Base-by-base conservation (phyloP, 2,888 invertebrate genomes). In the Eremobia ochroleuca region DNA sequence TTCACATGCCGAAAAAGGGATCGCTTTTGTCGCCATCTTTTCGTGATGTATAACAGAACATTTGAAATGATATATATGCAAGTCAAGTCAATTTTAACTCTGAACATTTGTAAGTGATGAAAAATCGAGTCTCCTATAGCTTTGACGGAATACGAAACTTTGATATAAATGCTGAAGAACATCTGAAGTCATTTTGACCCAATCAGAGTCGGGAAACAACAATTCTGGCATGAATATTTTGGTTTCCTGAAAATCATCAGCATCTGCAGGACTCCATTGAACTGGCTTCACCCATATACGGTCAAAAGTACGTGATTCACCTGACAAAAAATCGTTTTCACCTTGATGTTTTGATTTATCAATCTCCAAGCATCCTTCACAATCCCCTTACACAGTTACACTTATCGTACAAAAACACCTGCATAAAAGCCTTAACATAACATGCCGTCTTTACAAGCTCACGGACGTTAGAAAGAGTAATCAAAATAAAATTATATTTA, bases 401-500 rank as follows among this genome's bases (percentile, higher is more conserved):
- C n/a, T n/a, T n/a, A 79, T 59, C 31, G 28, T 37, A 77, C 43
- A 80, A 78, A 83, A 85, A 83, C 86, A 82, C 66, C 70, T 68
- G 77, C 69, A 74, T 62, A 13, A 18, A 81, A 73, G 76, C 65
- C 62, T 31, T 70, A 77, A 76, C 76, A 78, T 72, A 88, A 85
- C 71, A 82, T 74, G 73, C 76, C 76, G 84, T 79, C 77, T 83
- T 71, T 81, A 88, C 86, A 87, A 90, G 89, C 90, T 89, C 90
- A 91, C 84, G 89, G 91, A 91, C 90, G 92, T 92, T 91, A 91
- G 91, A 91, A 89, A 90, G 92, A 92, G 92, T 88, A 93, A 94
- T 93, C 92, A 93, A 93, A 94, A 93, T 92, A 93, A 90, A 93
- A 92, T 92, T 91, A 94, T 95, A 94, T 95, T 94, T 94, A 94